phyloP scores from a whole-genome alignment of 2,113 vertebrate species.

The Vulpes lagopus region DNA sequence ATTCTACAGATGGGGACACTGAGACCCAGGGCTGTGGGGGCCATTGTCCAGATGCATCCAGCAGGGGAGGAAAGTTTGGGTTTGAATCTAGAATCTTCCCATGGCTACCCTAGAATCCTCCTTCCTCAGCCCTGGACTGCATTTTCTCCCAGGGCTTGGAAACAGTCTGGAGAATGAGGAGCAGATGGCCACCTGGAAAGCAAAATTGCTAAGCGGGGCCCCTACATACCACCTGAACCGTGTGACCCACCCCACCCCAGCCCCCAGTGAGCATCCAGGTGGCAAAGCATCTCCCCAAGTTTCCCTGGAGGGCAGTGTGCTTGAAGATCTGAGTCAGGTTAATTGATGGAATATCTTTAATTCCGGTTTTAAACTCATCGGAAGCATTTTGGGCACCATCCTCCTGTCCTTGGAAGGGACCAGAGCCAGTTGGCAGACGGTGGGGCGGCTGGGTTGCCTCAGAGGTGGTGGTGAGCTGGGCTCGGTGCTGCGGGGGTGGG shows the following conservation, averaged over 20 bases:
- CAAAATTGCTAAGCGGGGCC: not conserved
- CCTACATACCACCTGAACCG: not conserved
- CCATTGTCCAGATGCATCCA: no score
- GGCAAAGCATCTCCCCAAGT: not conserved
- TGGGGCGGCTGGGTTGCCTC: not conserved
- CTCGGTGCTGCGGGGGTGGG: not conserved
- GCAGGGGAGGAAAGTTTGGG: not conserved
- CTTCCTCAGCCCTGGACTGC: not conserved
- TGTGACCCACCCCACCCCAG: not conserved
- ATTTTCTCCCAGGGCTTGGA: not conserved
- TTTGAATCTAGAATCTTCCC: not conserved
- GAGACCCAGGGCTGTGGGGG: not conserved
- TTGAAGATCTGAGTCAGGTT: not conserved
- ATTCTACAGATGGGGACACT: not conserved
- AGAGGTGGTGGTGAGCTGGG: not conserved
- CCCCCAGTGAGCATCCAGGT: not conserved
- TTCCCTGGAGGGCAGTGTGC: not conserved
- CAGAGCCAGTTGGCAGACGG: not conserved
- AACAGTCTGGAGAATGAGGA: not conserved
- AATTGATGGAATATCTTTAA: not conserved
- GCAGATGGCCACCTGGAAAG: no score
- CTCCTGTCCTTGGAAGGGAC: not conserved
- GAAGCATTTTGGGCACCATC: rapidly evolving
- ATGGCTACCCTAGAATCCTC: not conserved
- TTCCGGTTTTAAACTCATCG: not conserved